These are phyloP conservation scores for Onychorhynchus coronatus DNA, from an alignment of 2,113 vertebrate genomes.

Conservation along the genomic window DNA sequence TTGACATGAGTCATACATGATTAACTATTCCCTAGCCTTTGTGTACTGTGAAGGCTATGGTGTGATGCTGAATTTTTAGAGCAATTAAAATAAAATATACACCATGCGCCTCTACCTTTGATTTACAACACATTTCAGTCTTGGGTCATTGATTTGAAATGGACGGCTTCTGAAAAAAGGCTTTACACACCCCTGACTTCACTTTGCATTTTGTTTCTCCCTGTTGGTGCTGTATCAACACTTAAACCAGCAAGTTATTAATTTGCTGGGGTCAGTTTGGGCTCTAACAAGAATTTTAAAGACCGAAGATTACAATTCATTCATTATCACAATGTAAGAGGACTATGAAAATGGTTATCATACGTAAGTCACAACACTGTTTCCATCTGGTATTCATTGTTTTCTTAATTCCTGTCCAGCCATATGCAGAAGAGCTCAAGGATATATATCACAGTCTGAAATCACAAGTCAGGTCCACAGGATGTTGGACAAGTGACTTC, in stretches of 20 bases:
- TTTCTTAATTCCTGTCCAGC: background rate
- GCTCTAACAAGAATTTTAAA: background rate
- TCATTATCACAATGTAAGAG: background rate
- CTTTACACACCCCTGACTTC: background rate
- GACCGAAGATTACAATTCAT: background rate
- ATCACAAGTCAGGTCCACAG: background rate
- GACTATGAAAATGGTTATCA: background rate
- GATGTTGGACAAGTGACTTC: background rate
- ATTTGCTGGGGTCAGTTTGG: background rate
- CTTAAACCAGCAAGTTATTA: background rate
- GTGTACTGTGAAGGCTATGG: background rate
- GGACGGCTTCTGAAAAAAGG: background rate
- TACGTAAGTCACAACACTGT: background rate
- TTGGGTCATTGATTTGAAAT: background rate
- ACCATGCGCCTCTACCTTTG: background rate
- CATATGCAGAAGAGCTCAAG: background rate
- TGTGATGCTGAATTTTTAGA: background rate
- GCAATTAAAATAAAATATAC: conserved; percentile 10
- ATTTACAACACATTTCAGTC: background rate
- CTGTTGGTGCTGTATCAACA: background rate
- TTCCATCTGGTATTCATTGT: background rate
- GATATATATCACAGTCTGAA: background rate
- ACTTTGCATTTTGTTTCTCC: background rate
- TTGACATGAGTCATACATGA: background rate
- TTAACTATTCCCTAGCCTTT: background rate